Base-by-base conservation (phyloP, 2,888 invertebrate species). In the Diloba caeruleocephala region DNA sequence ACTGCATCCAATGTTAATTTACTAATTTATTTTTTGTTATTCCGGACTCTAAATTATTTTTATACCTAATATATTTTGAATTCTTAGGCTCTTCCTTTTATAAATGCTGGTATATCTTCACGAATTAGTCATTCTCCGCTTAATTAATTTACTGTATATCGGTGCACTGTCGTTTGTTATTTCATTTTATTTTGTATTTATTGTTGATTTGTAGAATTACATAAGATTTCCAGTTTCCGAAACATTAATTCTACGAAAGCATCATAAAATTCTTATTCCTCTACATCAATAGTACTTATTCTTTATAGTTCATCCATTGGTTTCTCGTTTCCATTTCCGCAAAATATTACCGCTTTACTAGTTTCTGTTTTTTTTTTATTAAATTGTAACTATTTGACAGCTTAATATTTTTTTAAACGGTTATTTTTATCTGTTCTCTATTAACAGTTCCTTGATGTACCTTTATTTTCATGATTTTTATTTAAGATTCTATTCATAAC, bases 191-290 rank as follows among this genome's bases (percentile, higher is more conserved):
- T 31, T 5, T 17, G 15, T 51, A 33, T 45, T 50, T 23, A 2
- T 14, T 39, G 12, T 45, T 50, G 7, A 28, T 54, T 50, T 36
- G 5, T 13, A 19, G 53, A 42, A 43, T 37, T 33, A 39, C 41
- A 53, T 48, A 32, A 9, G 26, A 49, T 32, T 33, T 44, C 19
- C 32, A 1, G 34, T 55, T 69, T 62, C 55, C 52, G 26, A 17
- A 31, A 28, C 50, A 71, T 62, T 49, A 71, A 71, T 43, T 51
- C 37, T 36, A 23, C 39, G 52, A 43, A 54, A 69, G 68, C 64
- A 68, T 46, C 48, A 59, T 71, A 57, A 68, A 71, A 59, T 41
- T 68, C 38, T 56, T 58, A 56, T 58, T 61, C 37, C 12, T 53
- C 38, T 14, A 28, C 32, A 44, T 52, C 42, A 39, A 44, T 48